Evolutionary conservation across 2,797 vertebrate genomes (phyloP), one percentile per base, ranked within the genome.

Genomic region (Benthosema pterotum): DNA sequence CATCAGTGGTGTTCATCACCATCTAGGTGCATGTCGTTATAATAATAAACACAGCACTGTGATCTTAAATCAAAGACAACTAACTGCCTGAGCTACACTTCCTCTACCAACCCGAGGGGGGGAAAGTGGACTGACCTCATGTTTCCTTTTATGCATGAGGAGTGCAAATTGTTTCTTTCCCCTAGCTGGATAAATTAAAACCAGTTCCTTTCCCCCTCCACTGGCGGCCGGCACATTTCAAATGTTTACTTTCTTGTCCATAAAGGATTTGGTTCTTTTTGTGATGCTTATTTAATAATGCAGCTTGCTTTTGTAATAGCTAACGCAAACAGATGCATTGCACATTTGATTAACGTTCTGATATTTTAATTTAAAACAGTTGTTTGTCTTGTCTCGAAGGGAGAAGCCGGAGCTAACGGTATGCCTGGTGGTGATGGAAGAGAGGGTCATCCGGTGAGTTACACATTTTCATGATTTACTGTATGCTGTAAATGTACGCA

Each of bases 361-460:
- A 14, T 61, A 22, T 47, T 11, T 16, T 13, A 53, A 66, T 64
- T 57, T 42, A 43, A 5, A 43, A 12, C 42, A 22, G 45, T 13
- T 59, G n/a, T 43, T 60, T 65, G 8, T 70, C 68, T 59, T 32
- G 17, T 70, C 19, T 55, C 70, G n/a, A 83, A 99, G 97, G 97
- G 97, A 80, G 95, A 97, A 87, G 77, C 67, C 2, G 97, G 97
- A 59, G 81, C 78, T 9, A 88, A 84, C 68, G 96, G 97, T 38
- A 83, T 91, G 77, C 92, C 94, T 61, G 97, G 97, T 46, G 72
- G 73, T 63, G 97, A 98, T 73, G 97, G 97, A 87, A 90, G 84
- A 38, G 68, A 82, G 45, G 97, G 97, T 76, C 93, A 94, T 68
- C 94, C 95, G 5, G 97, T 99, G 83, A 96, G 95, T 95, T 11